Base-by-base conservation (phyloP, 1,140 invertebrate genomes). In the Sipha flava region DNA sequence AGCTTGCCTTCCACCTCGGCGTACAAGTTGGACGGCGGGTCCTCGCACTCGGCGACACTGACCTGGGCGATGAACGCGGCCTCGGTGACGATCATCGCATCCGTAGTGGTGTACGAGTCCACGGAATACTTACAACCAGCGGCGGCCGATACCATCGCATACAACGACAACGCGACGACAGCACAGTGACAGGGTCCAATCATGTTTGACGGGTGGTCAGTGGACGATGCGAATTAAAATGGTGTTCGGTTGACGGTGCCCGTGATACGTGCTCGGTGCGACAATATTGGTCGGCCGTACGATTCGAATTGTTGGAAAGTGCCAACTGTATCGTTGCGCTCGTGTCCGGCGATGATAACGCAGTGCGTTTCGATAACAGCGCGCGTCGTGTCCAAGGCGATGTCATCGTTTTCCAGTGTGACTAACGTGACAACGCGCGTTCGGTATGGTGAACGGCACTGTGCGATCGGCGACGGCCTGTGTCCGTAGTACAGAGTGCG, bases 21-120 rank as follows among this genome's bases (percentile, higher is more conserved):
- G 86, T 95, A 96, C 18, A 97, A 84, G 47, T 91, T 91, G 82
- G 90, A 87, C 66, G 88, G 88, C 7, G 90, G 88, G 80, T 91
- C 89, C 80, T 87, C 87, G 84, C 92, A 93, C 84, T 90, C 90
- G 54, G 93, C 85, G 2, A n/a, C n/a, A n/a, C 88, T 87, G 83
- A 94, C 92, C 85, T 94, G 92, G 16, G 90, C 89, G 45, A 93
- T 91, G 85, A 92, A 93, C 1, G 92, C 93, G 81, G 94, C 90
- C 83, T 92, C 91, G 59, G 92, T 92, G 1, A 97, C 89, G 80
- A 97, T 91, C 62, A 95, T 96, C 6, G 93, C 94, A 89, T 98
- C 95, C 85, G 92, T 89, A 6, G 95, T 96, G 59, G 95, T 95
- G 86, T 97, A 97, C 0, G 91, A 89, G 23, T 81, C 79, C 3